These are phyloP conservation scores for Antitype chi DNA, from an alignment of 2,888 invertebrate species.

Conservation along the genomic window DNA sequence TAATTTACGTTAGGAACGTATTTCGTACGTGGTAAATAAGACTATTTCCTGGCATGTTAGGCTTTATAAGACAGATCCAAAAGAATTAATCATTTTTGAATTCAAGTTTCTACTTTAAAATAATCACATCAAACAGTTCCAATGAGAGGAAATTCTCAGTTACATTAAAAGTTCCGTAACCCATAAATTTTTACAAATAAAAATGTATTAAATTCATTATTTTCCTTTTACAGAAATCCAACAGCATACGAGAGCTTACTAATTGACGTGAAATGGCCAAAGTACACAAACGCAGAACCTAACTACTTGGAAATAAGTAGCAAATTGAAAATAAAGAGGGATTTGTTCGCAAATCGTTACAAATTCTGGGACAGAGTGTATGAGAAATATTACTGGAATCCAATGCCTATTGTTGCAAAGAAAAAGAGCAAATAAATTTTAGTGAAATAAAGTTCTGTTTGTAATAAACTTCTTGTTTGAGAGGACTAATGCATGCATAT, in stretches of 20 bases:
- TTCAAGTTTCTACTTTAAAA: background rate
- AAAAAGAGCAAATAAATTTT: constrained; percentile 19
- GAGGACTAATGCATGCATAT: background rate
- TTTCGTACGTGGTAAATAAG: background rate
- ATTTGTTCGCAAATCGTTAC: constrained; percentile 77
- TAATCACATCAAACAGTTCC: no score
- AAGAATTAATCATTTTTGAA: background rate
- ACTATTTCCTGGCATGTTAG: background rate
- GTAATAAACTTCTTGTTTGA: background rate
- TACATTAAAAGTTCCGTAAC: background rate
- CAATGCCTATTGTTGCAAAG: constrained; percentile 62
- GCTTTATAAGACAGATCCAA: background rate
- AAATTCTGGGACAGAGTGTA: constrained; percentile 83
- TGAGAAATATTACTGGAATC: constrained; percentile 82
- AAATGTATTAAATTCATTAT: background rate
- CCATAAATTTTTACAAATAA: background rate
- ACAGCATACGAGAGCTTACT: constrained; percentile 82
- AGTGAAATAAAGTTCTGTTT: background rate
- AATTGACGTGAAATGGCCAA: constrained; percentile 79
- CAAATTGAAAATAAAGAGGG: constrained; percentile 75
- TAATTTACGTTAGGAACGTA: no score
- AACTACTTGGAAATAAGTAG: constrained; percentile 81
- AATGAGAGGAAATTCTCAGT: background rate
- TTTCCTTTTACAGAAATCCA: constrained; percentile 79
- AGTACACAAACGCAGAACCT: constrained; percentile 76